Evolutionary conservation across 2,888 invertebrate genomes (phyloP).

Genomic region (Eulithis testata): DNA sequence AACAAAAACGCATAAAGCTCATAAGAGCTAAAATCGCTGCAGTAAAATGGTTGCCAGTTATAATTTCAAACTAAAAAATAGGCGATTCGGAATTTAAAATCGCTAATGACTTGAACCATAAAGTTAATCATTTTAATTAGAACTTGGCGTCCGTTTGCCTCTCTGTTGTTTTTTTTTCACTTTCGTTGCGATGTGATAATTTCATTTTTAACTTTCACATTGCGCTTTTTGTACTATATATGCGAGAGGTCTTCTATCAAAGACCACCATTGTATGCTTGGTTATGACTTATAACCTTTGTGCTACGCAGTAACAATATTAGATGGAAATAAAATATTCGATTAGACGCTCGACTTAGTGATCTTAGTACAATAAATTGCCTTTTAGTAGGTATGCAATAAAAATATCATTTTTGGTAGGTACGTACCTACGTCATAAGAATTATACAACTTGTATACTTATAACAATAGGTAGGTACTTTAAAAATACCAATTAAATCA

Average conservation of each 20-base stretch:
- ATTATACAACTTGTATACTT: too few relatives aligned
- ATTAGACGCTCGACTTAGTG: neutral
- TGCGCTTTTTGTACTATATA: constrained; percentile 7
- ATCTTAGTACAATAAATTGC: neutral
- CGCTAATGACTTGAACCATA: constrained; percentile 84
- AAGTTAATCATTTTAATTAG: constrained; percentile 86
- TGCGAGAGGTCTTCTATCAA: neutral
- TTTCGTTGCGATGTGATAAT: constrained; percentile 23
- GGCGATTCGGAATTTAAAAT: constrained; percentile 78
- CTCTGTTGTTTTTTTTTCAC: constrained; percentile 52
- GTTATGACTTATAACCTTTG: too few relatives aligned
- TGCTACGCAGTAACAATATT: neutral
- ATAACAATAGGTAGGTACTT: too few relatives aligned
- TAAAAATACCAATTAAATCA: too few relatives aligned
- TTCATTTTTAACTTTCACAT: constrained; percentile 10
- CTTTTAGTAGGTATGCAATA: too few relatives aligned
- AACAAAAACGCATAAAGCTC: constrained; percentile 36
- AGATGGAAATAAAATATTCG: neutral
- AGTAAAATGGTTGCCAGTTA: constrained; percentile 67
- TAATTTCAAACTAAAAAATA: constrained; percentile 72
- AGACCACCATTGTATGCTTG: neutral
- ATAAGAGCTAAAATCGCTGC: constrained; percentile 61
- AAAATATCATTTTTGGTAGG: too few relatives aligned
- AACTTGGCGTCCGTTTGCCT: constrained; percentile 71
- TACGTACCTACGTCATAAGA: too few relatives aligned